phyloP scores from a whole-genome alignment of 2,888 invertebrate genomes.

The Nomada fabriciana region DNA sequence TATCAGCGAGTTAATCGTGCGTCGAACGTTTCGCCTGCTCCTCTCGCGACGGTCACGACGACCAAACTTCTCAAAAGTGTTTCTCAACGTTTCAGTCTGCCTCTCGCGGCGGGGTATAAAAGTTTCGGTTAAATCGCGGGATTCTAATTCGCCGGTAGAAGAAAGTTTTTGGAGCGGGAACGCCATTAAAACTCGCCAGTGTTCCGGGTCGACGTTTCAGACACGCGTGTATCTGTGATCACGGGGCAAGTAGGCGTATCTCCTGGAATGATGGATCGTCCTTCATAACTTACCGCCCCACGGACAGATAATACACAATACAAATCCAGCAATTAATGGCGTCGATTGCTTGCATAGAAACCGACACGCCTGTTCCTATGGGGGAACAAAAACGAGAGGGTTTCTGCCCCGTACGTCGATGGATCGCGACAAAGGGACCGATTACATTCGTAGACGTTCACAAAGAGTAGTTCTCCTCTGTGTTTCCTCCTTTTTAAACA shows the following conservation, averaged over 20 bases:
- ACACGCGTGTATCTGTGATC: constrained; percentile 53
- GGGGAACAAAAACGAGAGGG: constrained; percentile 30
- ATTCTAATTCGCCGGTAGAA: constrained; percentile 48
- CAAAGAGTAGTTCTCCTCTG: constrained; percentile 13
- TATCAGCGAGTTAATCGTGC: constrained; percentile 70
- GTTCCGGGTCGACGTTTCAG: constrained; percentile 30
- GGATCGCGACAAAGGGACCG: constrained; percentile 27
- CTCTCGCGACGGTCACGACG: constrained; percentile 26
- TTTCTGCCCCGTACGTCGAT: not conserved
- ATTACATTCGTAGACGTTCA: constrained; percentile 30
- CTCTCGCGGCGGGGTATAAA: constrained; percentile 20
- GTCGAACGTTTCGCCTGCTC: constrained; percentile 49
- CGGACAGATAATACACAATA: constrained; percentile 63
- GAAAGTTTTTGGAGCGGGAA: constrained; percentile 40
- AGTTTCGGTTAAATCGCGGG: constrained; percentile 50
- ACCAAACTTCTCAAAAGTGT: constrained; percentile 33
- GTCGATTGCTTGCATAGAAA: constrained; percentile 63
- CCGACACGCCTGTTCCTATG: constrained; percentile 24
- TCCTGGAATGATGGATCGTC: constrained; percentile 64
- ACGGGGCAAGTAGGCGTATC: constrained; percentile 64
- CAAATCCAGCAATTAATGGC: constrained; percentile 69
- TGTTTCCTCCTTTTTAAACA: constrained; percentile 3
- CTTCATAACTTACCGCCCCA: constrained; percentile 50
- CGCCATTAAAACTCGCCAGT: constrained; percentile 56
- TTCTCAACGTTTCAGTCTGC: constrained; percentile 23